A percentile compares a stretch with the other conserved stretches of the same genome.
Conservation (phyloP, 2,888 invertebrate species). For the Rotaria sp. region DNA sequence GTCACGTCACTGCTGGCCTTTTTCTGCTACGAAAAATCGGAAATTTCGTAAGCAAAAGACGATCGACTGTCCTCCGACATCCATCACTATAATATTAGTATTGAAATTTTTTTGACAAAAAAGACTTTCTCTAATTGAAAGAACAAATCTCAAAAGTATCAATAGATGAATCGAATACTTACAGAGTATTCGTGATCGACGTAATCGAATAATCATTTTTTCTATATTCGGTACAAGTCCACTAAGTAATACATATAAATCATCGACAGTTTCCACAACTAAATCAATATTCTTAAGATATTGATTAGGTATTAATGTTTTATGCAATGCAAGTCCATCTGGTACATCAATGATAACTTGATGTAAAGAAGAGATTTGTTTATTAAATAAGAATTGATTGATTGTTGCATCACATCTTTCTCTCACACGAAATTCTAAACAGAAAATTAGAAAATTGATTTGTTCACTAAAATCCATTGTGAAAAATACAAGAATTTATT, state of each 20-base stretch:
- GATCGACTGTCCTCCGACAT: too few relatives aligned
- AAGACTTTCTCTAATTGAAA: too few relatives aligned
- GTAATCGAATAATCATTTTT: not conserved
- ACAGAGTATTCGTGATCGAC: not conserved
- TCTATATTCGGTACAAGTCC: not conserved
- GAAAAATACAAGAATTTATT: too few relatives aligned
- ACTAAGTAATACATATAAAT: not conserved
- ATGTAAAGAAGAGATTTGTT: not conserved
- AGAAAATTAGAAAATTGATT: too few relatives aligned
- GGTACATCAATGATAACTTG: not conserved
- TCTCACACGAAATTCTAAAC: too few relatives aligned
- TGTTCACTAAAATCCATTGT: too few relatives aligned
- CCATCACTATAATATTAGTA: too few relatives aligned
- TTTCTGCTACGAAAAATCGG: too few relatives aligned
- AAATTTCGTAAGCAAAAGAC: too few relatives aligned
- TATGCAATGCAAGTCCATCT: not conserved
- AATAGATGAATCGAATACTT: not conserved
- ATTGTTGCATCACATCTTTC: not conserved
- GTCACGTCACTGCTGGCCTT: too few relatives aligned
- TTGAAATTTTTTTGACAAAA: too few relatives aligned
- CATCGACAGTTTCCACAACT: not conserved
- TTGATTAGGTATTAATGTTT: not conserved
- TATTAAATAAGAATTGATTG: not conserved
- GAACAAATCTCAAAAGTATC: too few relatives aligned
- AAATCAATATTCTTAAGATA: not conserved